Evolutionary conservation across 2,113 vertebrate genomes (phyloP).

Genomic region (Antigone vipio): DNA sequence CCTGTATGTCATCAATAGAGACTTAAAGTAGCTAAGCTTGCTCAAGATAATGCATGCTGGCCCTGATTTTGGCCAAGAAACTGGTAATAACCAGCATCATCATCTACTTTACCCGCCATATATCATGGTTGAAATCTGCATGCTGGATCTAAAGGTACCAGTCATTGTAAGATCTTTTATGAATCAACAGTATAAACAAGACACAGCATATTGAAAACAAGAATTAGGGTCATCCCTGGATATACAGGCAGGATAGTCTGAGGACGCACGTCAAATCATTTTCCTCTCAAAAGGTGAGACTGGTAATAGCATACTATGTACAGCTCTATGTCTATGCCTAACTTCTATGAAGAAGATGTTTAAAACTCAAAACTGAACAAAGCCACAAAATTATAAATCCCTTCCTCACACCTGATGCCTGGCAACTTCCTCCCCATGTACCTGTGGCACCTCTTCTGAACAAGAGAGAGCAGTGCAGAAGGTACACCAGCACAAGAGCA

Average conservation of each 20-base stretch:
- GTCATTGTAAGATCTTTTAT: neutral
- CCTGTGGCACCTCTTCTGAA: neutral
- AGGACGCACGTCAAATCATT: neutral
- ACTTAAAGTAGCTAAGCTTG: neutral
- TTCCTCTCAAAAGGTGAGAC: neutral
- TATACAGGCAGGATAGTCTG: neutral
- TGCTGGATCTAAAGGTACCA: neutral
- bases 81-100: neutral
- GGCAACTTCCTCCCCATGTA: neutral
- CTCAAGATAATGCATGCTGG: neutral
- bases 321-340: neutral
- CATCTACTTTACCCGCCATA: neutral
- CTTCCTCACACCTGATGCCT: neutral
- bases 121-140: neutral
- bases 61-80: neutral
- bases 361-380: neutral
- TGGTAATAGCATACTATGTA: neutral
- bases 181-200: neutral
- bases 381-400: neutral
- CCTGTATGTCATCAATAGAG: neutral
- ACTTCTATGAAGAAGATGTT: neutral
- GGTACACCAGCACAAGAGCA: neutral
- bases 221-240: neutral
- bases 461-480: neutral
- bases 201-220: neutral